Percentiles rank a stretch among this genome's conserved stretches.
Conservation (phyloP, 2,888 invertebrate species). For the Meghimatium bilineatum region DNA sequence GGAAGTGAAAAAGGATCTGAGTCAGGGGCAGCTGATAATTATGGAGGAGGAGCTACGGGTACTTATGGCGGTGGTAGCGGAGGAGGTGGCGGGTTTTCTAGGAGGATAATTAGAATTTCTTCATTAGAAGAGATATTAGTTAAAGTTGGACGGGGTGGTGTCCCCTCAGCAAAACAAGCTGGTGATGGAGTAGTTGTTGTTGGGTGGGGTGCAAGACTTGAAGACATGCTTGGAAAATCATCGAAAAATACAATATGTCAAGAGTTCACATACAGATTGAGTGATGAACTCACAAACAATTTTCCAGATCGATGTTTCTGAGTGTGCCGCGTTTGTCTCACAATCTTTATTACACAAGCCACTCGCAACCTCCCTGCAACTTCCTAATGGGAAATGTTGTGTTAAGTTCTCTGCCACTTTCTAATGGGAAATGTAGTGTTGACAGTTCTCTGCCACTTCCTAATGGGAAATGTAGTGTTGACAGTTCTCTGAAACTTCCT, state of each 20-base stretch:
- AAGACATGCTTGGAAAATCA: conserved; percentile 34
- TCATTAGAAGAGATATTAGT: conserved; percentile 47
- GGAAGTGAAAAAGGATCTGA: conserved; percentile 47
- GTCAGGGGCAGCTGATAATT: conserved; percentile 50
- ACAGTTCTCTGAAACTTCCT: background rate
- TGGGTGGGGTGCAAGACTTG: conserved; percentile 50
- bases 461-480: too few relatives aligned
- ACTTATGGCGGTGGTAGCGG: conserved; percentile 51
- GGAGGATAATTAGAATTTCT: conserved; percentile 44
- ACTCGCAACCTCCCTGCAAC: too few relatives aligned
- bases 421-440: background rate
- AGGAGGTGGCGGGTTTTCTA: conserved; percentile 55
- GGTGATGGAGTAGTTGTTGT: conserved; percentile 54
- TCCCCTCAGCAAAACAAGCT: conserved; percentile 47
- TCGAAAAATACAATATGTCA: background rate
- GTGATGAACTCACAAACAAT: background rate
- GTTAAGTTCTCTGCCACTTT: background rate
- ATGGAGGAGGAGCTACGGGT: conserved; percentile 54
- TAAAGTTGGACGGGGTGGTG: conserved; percentile 49
- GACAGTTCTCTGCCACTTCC: background rate
- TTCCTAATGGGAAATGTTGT: too few relatives aligned
- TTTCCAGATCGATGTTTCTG: conserved; percentile 7
- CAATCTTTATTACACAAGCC: too few relatives aligned
- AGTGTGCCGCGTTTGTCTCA: too few relatives aligned
- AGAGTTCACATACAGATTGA: conserved; percentile 17